Percentiles rank a stretch among this genome's conserved stretches.
Conservation (phyloP, 2,797 vertebrate species). For the Paguma larvata region DNA sequence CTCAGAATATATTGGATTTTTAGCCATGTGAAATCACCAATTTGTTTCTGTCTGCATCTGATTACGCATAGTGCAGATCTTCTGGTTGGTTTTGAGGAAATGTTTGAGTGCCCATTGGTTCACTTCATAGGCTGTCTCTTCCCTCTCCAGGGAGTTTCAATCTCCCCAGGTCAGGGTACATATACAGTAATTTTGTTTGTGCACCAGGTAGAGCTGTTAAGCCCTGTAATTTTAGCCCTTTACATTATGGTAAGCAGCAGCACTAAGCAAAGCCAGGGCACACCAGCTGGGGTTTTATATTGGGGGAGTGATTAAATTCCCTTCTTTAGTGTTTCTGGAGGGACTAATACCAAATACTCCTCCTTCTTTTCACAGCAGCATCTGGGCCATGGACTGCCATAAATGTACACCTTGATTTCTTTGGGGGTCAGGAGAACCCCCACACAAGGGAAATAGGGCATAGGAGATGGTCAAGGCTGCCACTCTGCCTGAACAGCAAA, state of each 20-base stretch:
- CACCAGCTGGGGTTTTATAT: neutral
- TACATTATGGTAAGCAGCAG: neutral
- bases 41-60: neutral
- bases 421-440: neutral
- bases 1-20: neutral
- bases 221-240: neutral
- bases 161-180: neutral
- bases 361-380: neutral
- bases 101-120: neutral
- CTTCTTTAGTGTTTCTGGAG: neutral
- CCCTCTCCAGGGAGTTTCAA: neutral
- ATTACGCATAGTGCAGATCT: neutral
- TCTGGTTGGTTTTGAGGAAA: neutral
- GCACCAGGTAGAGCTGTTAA: neutral
- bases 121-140: neutral
- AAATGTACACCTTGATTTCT: neutral
- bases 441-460: neutral
- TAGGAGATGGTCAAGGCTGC: neutral
- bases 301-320: neutral
- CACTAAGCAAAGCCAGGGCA: neutral
- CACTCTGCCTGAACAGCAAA: neutral
- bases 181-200: neutral
- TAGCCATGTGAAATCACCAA: neutral
- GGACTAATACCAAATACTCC: neutral
- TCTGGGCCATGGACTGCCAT: neutral